A percentile compares a stretch with the other conserved stretches of the same genome.
These are phyloP conservation scores for Hypomecis atomaria DNA, from an alignment of 2,888 invertebrate genomes.

Conservation along the genomic window DNA sequence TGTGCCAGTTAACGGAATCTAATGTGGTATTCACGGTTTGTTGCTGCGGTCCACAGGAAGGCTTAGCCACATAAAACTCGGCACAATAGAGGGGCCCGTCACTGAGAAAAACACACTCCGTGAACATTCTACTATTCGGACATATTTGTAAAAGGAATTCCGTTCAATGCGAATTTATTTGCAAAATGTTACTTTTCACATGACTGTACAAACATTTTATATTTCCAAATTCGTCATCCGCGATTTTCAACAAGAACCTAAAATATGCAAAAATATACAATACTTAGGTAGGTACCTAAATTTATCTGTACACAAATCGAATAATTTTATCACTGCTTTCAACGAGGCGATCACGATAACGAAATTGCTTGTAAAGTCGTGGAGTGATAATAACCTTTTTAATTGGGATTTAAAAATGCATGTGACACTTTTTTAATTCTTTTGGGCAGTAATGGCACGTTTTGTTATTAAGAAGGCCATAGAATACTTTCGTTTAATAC, in stretches of 20 bases:
- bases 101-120: background rate
- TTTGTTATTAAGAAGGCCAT: background rate
- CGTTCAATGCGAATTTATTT: too few species aligned
- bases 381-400: conserved; percentile 8
- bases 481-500: conserved; percentile 18
- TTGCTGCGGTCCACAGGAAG: conserved; percentile 11
- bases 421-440: background rate
- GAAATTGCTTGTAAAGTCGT: background rate
- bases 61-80: conserved; percentile 11
- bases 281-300: background rate
- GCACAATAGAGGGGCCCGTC: conserved; percentile 2
- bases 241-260: too few species aligned
- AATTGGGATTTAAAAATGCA: conserved; percentile 13
- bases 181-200: too few species aligned
- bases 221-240: too few species aligned
- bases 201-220: too few species aligned
- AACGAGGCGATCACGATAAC: background rate
- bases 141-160: background rate
- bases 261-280: too few species aligned
- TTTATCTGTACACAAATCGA: background rate
- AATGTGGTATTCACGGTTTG: conserved; percentile 21
- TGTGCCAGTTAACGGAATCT: conserved; percentile 27
- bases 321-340: too few species aligned
- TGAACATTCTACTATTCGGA: background rate
- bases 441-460: conserved; percentile 1